Evolutionary conservation across 1,140 invertebrate species (phyloP), one percentile per base, ranked within the genome.

Genomic region (Leptopilina clavipes): DNA sequence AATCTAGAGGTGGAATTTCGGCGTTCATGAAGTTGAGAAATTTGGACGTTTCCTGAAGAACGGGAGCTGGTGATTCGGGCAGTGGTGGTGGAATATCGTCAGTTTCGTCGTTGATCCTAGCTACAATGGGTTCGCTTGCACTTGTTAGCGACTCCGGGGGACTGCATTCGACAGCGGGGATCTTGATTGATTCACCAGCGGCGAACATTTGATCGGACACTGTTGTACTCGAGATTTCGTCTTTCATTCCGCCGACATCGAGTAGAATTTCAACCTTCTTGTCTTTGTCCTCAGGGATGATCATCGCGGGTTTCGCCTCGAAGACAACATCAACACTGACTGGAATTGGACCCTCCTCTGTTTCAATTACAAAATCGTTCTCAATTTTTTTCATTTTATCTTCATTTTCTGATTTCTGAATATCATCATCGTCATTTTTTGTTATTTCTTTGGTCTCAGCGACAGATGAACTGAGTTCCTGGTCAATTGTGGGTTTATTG

Each of bases 31-130:
- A 80, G 76, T 45, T 82, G 7, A 79, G 71, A n/a, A 80, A 73
- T 40, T 52, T 77, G 19, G 78, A 79, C 10, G 74, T 77, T n/a
- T 79, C 80, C 17, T 79, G 73, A 12, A 82, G 71, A 12, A 82
- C 52, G 2, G 87, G 85, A 8, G 81, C 82, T 17, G 85, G 84
- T 2, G 89, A 86, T 0, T 85, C 86, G 22, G 87, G 83, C 45
- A 86, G 44, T 0, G 87, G 87, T 0, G 84, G 85, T 40, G 86
- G 85, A 1, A 86, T 48, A 19, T 84, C 80, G 0, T 83, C 82
- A 18, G 12, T 1, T 12, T 73, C 70, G 11, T 71, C 75, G 14
- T 73, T 74, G 5, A 7, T 65, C n/a, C 25, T 25, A n/a, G n/a
- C n/a, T 44, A 8, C 22, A 1, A 14, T 65, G 12, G 37, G 56